These are phyloP conservation scores for Sebastes diaconus DNA, from an alignment of 2,797 vertebrate genomes.

Conservation along the genomic window DNA sequence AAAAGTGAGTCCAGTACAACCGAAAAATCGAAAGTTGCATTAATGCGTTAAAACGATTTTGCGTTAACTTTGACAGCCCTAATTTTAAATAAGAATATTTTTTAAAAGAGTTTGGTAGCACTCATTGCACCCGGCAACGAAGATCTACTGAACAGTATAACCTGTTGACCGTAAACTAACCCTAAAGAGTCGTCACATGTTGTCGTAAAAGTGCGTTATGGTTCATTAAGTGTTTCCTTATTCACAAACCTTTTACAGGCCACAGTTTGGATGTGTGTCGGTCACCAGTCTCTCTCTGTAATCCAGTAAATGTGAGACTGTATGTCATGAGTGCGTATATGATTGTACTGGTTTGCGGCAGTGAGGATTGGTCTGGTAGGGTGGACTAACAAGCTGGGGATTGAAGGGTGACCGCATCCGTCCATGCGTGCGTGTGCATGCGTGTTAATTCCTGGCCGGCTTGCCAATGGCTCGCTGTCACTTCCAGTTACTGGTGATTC, in stretches of 20 bases:
- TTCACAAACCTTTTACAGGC: not conserved
- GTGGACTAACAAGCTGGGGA: slow-evolving; percentile 54
- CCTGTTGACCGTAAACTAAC: not conserved
- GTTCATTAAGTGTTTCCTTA: not conserved
- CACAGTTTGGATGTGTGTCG: not conserved
- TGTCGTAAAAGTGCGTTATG: not conserved
- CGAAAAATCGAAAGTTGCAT: no score
- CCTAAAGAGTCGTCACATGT: slow-evolving; percentile 11
- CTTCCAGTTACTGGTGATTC: slow-evolving; percentile 84
- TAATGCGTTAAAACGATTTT: no score
- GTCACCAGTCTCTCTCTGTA: slow-evolving; percentile 10
- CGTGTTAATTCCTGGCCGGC: slow-evolving; percentile 78
- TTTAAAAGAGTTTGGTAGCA: not conserved
- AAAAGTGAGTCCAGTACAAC: no score
- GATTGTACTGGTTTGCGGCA: slow-evolving; percentile 23
- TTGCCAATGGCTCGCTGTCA: slow-evolving; percentile 81
- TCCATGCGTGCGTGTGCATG: slow-evolving; percentile 38
- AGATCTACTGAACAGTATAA: not conserved
- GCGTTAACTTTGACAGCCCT: no score
- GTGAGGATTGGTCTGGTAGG: slow-evolving; percentile 21
- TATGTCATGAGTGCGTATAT: slow-evolving; percentile 6
- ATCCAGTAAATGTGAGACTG: slow-evolving; percentile 25
- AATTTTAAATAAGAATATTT: not conserved
- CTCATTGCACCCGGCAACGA: not conserved
- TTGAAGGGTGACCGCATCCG: slow-evolving; percentile 46